Percentiles rank a stretch among this genome's conserved stretches.
These are phyloP conservation scores for Rattus rattus DNA, from an alignment of 2,113 vertebrate genomes.

Conservation along the genomic window DNA sequence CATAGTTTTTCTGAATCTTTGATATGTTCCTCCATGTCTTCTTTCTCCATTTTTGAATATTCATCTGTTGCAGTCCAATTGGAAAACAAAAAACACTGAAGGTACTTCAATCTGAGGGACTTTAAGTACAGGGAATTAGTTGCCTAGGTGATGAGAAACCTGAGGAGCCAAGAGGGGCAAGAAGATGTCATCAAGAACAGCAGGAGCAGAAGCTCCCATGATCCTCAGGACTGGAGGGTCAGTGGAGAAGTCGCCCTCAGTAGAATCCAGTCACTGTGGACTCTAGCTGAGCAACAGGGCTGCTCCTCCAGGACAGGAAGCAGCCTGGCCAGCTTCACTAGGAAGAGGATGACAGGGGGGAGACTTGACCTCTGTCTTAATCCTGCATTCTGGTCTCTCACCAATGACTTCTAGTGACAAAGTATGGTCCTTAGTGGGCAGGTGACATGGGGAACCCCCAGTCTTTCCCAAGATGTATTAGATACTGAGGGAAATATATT, in stretches of 20 bases:
- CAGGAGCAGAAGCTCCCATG: not conserved
- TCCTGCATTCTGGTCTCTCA: not conserved
- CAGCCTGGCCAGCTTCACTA: not conserved
- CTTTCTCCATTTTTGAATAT: not conserved
- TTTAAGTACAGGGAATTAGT: not conserved
- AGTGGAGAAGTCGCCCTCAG: not conserved
- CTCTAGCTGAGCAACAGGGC: not conserved
- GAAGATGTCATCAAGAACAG: not conserved
- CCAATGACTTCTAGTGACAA: not conserved
- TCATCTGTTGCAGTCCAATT: not conserved
- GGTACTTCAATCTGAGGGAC: not conserved
- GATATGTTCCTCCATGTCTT: not conserved
- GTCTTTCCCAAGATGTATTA: not conserved
- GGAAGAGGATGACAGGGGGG: fast-evolving
- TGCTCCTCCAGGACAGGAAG: not conserved
- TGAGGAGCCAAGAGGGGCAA: not conserved
- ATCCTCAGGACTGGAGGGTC: not conserved
- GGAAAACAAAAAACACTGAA: not conserved
- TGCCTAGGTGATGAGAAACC: not conserved
- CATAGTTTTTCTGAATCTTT: not conserved
- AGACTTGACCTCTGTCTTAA: not conserved
- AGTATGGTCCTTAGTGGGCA: not conserved
- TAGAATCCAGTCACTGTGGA: not conserved
- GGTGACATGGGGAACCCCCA: not conserved
- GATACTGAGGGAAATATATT: not conserved